phyloP scores from a whole-genome alignment of 2,113 vertebrate species.

The Genyomyrus donnyi region DNA sequence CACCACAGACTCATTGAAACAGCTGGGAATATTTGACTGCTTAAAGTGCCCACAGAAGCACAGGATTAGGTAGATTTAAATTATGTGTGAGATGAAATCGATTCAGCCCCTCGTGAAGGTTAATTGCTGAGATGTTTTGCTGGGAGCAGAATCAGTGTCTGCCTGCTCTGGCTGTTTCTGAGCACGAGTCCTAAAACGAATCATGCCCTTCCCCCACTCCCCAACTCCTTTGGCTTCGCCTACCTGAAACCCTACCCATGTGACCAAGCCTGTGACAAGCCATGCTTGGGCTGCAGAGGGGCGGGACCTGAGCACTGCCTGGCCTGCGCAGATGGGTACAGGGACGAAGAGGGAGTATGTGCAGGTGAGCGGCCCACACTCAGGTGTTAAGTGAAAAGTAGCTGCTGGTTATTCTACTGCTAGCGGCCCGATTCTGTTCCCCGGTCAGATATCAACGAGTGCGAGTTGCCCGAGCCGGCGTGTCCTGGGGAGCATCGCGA shows the following conservation, averaged over 20 bases:
- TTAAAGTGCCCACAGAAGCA: not conserved
- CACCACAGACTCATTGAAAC: not conserved
- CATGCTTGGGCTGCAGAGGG: conserved; percentile 73
- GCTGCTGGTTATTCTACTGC: not conserved
- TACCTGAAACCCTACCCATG: not conserved
- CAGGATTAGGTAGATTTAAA: not conserved
- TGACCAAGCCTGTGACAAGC: conserved; percentile 69
- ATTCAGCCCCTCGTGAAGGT: not conserved
- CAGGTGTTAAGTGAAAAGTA: not conserved
- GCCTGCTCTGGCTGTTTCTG: not conserved
- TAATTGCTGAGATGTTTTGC: not conserved
- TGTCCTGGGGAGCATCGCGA: conserved; percentile 64
- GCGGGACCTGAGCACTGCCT: conserved; percentile 69
- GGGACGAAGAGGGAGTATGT: conserved; percentile 65
- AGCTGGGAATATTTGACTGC: not conserved
- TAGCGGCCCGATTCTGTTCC: not conserved
- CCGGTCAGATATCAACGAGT: conserved; percentile 76
- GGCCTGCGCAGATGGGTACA: conserved; percentile 68
- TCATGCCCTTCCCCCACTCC: not conserved
- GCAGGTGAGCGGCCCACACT: conserved; percentile 58
- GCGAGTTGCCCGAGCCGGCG: conserved; percentile 51
- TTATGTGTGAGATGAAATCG: not conserved
- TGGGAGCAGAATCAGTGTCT: not conserved
- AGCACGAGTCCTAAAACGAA: not conserved
- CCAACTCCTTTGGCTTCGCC: too few relatives aligned